phyloP scores from a whole-genome alignment of 2,888 invertebrate species.

The Thyatira batis region DNA sequence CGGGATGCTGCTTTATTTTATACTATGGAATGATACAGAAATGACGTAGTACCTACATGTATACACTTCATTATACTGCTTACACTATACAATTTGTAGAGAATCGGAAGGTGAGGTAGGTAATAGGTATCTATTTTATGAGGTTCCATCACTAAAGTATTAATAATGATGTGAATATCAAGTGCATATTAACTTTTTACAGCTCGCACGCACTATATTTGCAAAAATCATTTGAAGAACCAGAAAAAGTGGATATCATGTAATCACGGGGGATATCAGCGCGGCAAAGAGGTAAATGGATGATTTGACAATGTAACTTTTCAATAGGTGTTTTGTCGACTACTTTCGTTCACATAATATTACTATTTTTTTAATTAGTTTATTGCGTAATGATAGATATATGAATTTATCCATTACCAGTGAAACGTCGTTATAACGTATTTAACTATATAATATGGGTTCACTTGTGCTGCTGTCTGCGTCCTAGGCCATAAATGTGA shows the following conservation, averaged over 20 bases:
- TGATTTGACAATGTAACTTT: conserved; percentile 64
- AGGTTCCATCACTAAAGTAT: too few species aligned
- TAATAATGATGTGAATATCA: too few species aligned
- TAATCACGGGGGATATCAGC: conserved; percentile 21
- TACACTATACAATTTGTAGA: too few species aligned
- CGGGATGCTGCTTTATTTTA: too few species aligned
- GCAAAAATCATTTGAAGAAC: conserved; percentile 65
- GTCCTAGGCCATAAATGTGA: conserved; percentile 9
- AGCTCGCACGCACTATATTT: conserved; percentile 70
- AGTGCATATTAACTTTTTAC: conserved; percentile 13
- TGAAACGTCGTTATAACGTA: too few species aligned
- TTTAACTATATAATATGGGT: conserved; percentile 3
- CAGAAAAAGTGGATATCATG: conserved; percentile 61
- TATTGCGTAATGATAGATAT: too few species aligned
- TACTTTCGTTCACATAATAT: conserved; percentile 52
- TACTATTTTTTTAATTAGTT: neutral
- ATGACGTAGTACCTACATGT: too few species aligned
- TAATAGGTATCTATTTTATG: too few species aligned
- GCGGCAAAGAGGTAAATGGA: conserved; percentile 59
- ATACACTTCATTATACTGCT: too few species aligned
- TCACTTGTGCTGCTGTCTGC: conserved; percentile 49
- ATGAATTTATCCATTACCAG: too few species aligned
- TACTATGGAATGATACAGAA: too few species aligned
- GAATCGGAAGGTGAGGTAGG: too few species aligned
- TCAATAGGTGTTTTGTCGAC: conserved; percentile 60